phyloP scores from a whole-genome alignment of 2,797 vertebrate genomes.

The Thripadectes ignobilis region DNA sequence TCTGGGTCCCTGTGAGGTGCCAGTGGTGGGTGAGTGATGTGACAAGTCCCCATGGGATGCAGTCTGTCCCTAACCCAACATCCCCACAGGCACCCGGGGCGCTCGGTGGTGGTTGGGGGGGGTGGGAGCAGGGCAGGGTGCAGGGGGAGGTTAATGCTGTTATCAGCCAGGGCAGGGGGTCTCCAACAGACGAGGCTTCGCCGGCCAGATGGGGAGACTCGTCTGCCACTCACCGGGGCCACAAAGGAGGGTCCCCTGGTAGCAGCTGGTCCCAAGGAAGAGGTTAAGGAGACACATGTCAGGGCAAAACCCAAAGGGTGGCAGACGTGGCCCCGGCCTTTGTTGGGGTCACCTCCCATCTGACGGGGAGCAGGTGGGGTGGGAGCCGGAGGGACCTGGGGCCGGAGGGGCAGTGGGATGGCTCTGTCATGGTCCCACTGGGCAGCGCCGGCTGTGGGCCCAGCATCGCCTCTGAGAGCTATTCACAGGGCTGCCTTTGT shows the following conservation, averaged over 20 bases:
- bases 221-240: constrained; percentile 67
- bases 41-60: background rate
- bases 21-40: fast-evolving
- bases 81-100: background rate
- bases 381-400: background rate
- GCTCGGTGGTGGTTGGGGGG: fast-evolving
- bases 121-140: background rate
- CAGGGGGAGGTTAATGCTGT: constrained; percentile 34
- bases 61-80: background rate
- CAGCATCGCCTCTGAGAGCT: background rate
- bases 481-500: background rate
- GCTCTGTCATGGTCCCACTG: background rate
- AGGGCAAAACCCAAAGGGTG: constrained; percentile 63
- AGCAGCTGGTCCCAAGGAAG: constrained; percentile 70
- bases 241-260: constrained; percentile 55
- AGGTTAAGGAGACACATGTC: constrained; percentile 75
- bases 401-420: background rate
- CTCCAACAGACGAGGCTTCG: constrained; percentile 70
- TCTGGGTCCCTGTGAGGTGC: background rate
- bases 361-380: constrained; percentile 80
- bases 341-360: constrained; percentile 60
- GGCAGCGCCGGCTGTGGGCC: background rate
- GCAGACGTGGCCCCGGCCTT: constrained; percentile 58
- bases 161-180: constrained; percentile 39
- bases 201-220: constrained; percentile 80